A percentile compares a stretch with the other conserved stretches of the same genome.
These are phyloP conservation scores for Bedellia somnulentella DNA, from an alignment of 2,888 invertebrate genomes.

Conservation along the genomic window DNA sequence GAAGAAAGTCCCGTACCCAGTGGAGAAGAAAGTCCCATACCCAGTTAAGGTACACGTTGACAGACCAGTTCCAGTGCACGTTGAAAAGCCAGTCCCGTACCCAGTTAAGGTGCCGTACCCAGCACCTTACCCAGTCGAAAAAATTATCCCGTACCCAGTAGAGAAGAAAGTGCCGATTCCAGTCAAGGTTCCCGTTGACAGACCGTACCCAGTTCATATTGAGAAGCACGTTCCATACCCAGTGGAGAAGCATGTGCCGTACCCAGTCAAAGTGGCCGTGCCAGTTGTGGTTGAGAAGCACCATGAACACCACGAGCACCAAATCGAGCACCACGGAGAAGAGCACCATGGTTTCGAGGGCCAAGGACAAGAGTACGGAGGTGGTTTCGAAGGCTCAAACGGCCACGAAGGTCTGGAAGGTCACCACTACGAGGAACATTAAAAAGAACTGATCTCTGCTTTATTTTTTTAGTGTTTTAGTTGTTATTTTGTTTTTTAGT, in stretches of 20 bases:
- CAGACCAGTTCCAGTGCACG: slow-evolving; percentile 71
- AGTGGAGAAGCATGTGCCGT: slow-evolving; percentile 69
- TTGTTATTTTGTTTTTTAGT: slow-evolving; percentile 50
- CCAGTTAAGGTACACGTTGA: slow-evolving; percentile 71
- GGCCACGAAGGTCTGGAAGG: slow-evolving; percentile 7
- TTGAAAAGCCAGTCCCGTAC: slow-evolving; percentile 77
- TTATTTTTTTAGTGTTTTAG: slow-evolving; percentile 33
- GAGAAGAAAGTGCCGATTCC: slow-evolving; percentile 68
- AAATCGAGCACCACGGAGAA: slow-evolving; percentile 6
- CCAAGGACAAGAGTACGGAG: slow-evolving; percentile 11
- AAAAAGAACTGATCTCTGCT: slow-evolving; percentile 45
- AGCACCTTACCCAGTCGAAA: slow-evolving; percentile 69
- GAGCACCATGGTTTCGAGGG: slow-evolving; percentile 5
- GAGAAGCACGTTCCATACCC: slow-evolving; percentile 70
- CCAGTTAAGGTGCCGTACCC: slow-evolving; percentile 74
- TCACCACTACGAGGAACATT: slow-evolving; percentile 29
- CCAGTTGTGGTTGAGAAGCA: slow-evolving; percentile 58
- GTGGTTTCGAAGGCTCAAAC: slow-evolving; percentile 13
- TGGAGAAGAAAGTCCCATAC: slow-evolving; percentile 70
- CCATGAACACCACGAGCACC: slow-evolving; percentile 22
- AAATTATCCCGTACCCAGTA: slow-evolving; percentile 66
- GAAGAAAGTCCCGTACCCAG: slow-evolving; percentile 74
- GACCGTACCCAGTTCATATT: slow-evolving; percentile 64
- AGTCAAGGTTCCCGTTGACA: slow-evolving; percentile 64
- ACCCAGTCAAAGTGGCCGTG: slow-evolving; percentile 70